phyloP scores from a whole-genome alignment of 2,888 invertebrate species.

The Agapostemon virescens region DNA sequence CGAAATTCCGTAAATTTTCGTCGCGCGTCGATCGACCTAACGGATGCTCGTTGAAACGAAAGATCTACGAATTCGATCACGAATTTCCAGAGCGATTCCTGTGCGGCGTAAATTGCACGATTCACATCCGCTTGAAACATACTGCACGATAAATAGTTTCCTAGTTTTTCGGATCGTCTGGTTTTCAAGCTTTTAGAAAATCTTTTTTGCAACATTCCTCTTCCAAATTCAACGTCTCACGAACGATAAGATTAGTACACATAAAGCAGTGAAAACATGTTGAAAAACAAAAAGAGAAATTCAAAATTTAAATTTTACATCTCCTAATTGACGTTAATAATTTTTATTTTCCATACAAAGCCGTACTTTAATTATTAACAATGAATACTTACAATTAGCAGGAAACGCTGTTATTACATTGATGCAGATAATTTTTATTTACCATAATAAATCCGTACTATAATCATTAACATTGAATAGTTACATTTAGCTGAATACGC shows the following conservation, averaged over 20 bases:
- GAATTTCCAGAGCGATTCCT: not conserved
- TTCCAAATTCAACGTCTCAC: too few species aligned
- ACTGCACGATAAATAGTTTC: not conserved
- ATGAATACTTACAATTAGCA: too few species aligned
- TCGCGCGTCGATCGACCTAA: constrained; percentile 26
- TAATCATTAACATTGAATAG: not conserved
- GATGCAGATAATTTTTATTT: not conserved
- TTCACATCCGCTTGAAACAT: not conserved
- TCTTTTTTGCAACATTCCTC: not conserved
- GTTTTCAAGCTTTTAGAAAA: not conserved
- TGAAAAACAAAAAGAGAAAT: too few species aligned
- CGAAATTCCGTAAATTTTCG: constrained; percentile 49
- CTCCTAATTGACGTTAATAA: not conserved
- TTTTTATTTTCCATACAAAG: not conserved
- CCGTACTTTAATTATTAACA: not conserved
- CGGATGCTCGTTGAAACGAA: constrained; percentile 10
- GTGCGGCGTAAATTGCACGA: not conserved
- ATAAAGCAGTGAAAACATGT: too few species aligned
- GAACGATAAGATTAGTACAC: too few species aligned
- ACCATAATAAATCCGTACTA: not conserved
- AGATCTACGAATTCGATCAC: not conserved
- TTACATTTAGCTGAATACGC: not conserved
- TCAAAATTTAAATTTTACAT: too few species aligned
- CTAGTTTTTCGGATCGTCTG: not conserved
- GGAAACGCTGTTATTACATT: not conserved